Evolutionary conservation across 2,797 vertebrate species (phyloP).

Genomic region (Gymnothorax reevesii): DNA sequence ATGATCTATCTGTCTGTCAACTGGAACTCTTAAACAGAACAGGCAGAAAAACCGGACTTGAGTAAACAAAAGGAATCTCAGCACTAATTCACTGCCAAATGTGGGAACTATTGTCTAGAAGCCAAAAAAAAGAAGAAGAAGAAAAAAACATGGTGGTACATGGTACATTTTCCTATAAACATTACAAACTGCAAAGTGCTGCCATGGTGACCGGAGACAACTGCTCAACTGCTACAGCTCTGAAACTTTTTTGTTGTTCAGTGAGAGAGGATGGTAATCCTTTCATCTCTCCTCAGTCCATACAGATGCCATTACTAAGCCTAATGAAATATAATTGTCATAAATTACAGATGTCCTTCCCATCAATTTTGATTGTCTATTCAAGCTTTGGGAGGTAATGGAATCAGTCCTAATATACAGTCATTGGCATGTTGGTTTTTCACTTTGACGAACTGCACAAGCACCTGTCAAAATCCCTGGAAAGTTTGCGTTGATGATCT

Average conservation of each 20-base stretch:
- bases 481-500: neutral
- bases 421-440: neutral
- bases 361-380: neutral
- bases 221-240: neutral
- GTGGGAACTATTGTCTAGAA: constrained; percentile 22
- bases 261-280: neutral
- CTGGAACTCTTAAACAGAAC: neutral
- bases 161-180: constrained; percentile 19
- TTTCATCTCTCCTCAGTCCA: neutral
- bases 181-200: neutral
- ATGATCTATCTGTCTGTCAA: neutral
- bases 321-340: neutral
- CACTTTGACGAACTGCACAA: neutral
- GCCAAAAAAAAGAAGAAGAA: neutral
- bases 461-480: constrained; percentile 7
- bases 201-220: constrained; percentile 20
- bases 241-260: neutral
- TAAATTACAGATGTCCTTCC: constrained; percentile 2
- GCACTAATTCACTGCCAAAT: constrained; percentile 23
- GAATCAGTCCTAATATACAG: neutral
- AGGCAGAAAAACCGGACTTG: constrained; percentile 27
- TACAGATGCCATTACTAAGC: constrained; percentile 6
- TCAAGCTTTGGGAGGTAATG: neutral
- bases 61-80: neutral
- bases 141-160: neutral